Conservation (phyloP, 2,888 invertebrate genomes). For the Willowsia nigromaculata region DNA sequence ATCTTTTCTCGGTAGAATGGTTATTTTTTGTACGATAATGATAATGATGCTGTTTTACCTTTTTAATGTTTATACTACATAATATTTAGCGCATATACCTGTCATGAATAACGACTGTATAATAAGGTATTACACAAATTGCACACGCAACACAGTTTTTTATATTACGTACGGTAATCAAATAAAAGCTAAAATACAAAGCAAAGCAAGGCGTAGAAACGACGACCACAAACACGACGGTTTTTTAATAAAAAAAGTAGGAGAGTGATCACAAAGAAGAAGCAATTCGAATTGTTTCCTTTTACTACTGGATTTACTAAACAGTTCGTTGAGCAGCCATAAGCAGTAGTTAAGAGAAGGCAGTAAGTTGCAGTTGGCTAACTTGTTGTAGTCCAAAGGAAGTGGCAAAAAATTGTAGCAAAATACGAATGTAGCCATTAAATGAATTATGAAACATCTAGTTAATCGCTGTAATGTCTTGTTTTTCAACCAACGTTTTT, state of each 20-base stretch:
- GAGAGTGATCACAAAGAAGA: too few species aligned
- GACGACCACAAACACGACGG: neutral
- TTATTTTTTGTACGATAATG: neutral
- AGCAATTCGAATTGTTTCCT: too few species aligned
- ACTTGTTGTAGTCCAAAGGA: neutral
- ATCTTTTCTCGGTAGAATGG: neutral
- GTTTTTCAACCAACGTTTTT: neutral
- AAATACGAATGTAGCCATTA: conserved; percentile 2
- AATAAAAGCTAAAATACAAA: neutral
- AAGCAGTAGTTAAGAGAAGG: neutral
- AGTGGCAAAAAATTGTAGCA: conserved; percentile 24
- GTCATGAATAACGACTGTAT: neutral
- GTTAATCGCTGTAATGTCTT: neutral
- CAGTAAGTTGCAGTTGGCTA: conserved; percentile 7
- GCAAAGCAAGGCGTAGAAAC: neutral
- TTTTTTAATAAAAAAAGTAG: neutral
- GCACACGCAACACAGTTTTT: neutral
- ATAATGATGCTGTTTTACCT: neutral
- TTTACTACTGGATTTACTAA: neutral
- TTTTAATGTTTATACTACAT: neutral
- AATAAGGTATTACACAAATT: neutral
- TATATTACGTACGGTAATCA: neutral
- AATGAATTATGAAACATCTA: neutral
- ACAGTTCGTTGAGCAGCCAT: neutral
- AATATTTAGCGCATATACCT: neutral